Evolutionary conservation across 2,797 vertebrate genomes (phyloP).

Genomic region (Anguilla anguilla): DNA sequence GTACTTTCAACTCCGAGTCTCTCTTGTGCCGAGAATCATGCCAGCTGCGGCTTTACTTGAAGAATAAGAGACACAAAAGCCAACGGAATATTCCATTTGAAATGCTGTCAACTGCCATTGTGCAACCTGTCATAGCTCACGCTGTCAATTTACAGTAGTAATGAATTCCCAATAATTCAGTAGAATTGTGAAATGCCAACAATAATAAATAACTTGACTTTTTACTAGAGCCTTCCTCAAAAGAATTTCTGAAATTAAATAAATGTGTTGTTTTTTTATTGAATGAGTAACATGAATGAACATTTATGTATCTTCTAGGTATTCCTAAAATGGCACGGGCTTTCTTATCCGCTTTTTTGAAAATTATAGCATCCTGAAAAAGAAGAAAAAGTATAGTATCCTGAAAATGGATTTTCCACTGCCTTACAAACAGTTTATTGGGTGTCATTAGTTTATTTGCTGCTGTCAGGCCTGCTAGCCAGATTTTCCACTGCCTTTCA

Average conservation of each 20-base stretch:
- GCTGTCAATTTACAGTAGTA: not conserved
- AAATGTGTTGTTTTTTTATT: not conserved
- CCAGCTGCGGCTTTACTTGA: not conserved
- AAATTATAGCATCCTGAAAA: not conserved
- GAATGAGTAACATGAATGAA: not conserved
- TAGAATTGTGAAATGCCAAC: not conserved
- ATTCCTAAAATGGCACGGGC: not conserved
- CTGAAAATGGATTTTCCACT: not conserved
- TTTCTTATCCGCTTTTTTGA: not conserved
- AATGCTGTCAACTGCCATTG: not conserved
- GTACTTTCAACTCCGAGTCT: not conserved
- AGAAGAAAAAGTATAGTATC: not conserved
- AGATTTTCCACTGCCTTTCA: not conserved
- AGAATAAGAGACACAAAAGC: not conserved
- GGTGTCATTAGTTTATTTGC: not conserved
- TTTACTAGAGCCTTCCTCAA: not conserved
- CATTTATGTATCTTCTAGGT: not conserved
- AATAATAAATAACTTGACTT: not conserved
- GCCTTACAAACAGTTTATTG: not conserved
- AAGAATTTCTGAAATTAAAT: not conserved
- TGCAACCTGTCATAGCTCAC: not conserved
- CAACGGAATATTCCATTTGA: not conserved
- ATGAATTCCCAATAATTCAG: not conserved
- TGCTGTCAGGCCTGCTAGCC: not conserved
- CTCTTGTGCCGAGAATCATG: not conserved